phyloP scores from a whole-genome alignment of 1,140 invertebrate genomes.

The Eriosoma lanigerum region DNA sequence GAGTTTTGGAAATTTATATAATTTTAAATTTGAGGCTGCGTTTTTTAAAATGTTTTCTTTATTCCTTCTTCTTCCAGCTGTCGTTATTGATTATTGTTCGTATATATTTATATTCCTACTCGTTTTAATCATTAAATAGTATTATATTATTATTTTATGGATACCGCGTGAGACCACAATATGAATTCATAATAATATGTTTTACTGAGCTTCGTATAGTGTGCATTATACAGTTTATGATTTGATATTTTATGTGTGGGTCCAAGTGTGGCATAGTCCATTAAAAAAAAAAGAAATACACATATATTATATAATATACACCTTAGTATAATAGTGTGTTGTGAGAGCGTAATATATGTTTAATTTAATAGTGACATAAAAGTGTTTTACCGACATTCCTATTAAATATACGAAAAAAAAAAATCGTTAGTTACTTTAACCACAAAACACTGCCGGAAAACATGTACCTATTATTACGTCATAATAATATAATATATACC shows the following conservation, averaged over 20 bases:
- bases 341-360: slow-evolving; percentile 2
- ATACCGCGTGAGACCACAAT: neutral
- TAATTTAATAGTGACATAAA: slow-evolving; percentile 27
- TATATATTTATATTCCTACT: neutral
- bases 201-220: neutral
- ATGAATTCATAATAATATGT: neutral
- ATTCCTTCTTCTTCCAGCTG: too few species aligned
- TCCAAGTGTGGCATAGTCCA: neutral
- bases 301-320: neutral
- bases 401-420: neutral
- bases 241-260: slow-evolving; percentile 23
- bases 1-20: too few species aligned
- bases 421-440: slow-evolving; percentile 1
- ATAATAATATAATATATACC: neutral
- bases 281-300: slow-evolving; percentile 10
- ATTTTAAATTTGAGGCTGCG: too few species aligned
- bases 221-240: neutral
- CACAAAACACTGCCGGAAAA: too few species aligned
- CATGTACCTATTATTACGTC: too few species aligned
- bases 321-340: neutral
- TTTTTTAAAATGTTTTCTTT: too few species aligned
- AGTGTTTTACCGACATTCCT: neutral
- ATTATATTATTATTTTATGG: neutral
- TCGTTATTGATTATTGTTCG: too few species aligned
- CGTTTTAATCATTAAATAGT: neutral